Conservation (phyloP, 2,113 vertebrate genomes). For the Aleadryas rufinucha region DNA sequence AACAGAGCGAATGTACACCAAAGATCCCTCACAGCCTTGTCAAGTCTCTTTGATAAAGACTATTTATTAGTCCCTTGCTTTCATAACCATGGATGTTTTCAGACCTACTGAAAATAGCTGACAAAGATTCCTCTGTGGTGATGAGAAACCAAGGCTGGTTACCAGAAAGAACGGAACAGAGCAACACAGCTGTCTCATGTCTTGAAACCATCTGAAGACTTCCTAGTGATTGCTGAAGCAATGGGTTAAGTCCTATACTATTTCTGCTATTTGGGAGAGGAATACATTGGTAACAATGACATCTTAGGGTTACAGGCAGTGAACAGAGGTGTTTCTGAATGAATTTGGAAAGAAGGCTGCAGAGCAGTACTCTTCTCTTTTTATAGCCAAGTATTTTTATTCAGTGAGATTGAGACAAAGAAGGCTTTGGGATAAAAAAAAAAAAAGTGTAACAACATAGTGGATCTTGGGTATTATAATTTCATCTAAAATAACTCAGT, state of each 20-base stretch:
- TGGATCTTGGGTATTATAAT: not conserved
- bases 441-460: not conserved
- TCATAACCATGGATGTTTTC: not conserved
- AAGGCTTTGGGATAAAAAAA: not conserved
- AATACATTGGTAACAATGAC: not conserved
- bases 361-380: not conserved
- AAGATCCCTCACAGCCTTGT: not conserved
- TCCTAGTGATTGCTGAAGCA: not conserved
- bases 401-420: not conserved
- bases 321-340: not conserved
- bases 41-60: not conserved
- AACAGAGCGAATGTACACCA: not conserved
- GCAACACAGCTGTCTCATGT: not conserved
- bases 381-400: constrained; percentile 25
- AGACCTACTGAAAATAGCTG: not conserved
- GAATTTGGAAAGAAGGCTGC: not conserved
- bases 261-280: not conserved
- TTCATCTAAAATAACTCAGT: not conserved
- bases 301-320: not conserved
- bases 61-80: not conserved
- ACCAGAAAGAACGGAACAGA: not conserved
- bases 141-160: not conserved
- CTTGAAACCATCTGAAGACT: not conserved
- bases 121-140: not conserved
- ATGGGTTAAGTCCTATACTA: not conserved